These are phyloP conservation scores for Naja naja DNA, from an alignment of 2,113 vertebrate genomes.

Conservation along the genomic window DNA sequence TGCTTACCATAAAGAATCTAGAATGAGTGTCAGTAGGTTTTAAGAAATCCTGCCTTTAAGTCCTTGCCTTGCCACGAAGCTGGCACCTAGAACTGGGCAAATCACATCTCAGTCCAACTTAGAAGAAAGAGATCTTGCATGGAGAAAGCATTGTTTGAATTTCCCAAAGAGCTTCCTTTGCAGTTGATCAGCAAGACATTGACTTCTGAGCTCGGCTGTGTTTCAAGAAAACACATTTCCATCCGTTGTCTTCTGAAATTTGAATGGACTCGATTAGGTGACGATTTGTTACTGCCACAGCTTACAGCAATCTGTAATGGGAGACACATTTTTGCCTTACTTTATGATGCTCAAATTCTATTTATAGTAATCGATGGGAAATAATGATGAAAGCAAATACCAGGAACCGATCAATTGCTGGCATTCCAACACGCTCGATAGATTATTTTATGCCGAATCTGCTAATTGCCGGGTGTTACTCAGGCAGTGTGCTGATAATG, in stretches of 20 bases:
- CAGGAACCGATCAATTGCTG: slow-evolving; percentile 20
- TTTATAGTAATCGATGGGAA: slow-evolving; percentile 27
- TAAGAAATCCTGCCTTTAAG: background rate
- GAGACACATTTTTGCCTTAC: background rate
- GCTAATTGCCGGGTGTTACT: slow-evolving; percentile 22
- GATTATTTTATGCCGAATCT: slow-evolving; percentile 13
- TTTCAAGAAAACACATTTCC: slow-evolving; percentile 4
- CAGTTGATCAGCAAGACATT: background rate
- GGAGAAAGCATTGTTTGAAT: background rate
- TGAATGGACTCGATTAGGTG: background rate
- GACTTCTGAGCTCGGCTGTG: background rate
- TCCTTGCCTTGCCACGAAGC: background rate
- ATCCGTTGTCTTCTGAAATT: background rate
- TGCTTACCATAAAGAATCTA: background rate
- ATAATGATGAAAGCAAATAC: slow-evolving; percentile 31
- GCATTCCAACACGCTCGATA: slow-evolving; percentile 17
- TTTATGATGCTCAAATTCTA: slow-evolving; percentile 24
- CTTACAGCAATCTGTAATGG: background rate
- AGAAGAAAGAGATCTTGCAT: background rate
- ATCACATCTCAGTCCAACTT: background rate
- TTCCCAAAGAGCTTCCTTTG: background rate
- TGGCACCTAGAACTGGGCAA: background rate
- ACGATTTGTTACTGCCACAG: background rate
- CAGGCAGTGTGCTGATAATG: background rate
- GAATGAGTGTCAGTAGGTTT: background rate